A percentile compares a stretch with the other conserved stretches of the same genome.
Conservation (phyloP, 2,888 invertebrate genomes). For the Dicyrtomina minuta region DNA sequence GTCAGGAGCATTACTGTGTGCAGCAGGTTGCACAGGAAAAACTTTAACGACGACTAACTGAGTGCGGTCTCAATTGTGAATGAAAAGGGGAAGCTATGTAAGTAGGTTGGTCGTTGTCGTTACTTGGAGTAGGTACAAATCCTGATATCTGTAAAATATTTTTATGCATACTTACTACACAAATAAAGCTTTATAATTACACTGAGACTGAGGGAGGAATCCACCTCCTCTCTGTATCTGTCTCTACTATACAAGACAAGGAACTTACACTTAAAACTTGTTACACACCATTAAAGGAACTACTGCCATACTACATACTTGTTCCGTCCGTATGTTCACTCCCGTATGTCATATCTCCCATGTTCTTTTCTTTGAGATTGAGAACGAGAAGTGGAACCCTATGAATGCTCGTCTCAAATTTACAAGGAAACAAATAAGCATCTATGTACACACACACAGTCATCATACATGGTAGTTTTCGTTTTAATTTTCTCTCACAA, state of each 20-base stretch:
- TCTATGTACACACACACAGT: background rate
- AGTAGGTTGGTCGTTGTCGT: no score
- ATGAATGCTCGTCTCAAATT: background rate
- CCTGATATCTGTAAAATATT: no score
- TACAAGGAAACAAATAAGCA: background rate
- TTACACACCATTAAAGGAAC: no score
- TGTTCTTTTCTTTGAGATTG: background rate
- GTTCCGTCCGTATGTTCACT: background rate
- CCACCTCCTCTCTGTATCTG: no score
- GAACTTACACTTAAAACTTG: no score
- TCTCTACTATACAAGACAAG: no score
- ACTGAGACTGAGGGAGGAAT: no score
- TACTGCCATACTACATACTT: background rate
- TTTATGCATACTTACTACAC: background rate
- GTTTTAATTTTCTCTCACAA: no score
- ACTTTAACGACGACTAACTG: background rate
- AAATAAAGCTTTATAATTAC: no score
- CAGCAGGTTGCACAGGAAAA: background rate
- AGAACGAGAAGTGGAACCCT: background rate
- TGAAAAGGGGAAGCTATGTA: background rate
- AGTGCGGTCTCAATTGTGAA: constrained; percentile 20
- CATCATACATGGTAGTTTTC: background rate
- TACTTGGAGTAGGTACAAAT: no score
- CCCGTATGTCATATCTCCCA: background rate
- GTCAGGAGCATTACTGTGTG: no score